Conservation (phyloP, 2,113 vertebrate genomes). For the Bubo scandiacus region DNA sequence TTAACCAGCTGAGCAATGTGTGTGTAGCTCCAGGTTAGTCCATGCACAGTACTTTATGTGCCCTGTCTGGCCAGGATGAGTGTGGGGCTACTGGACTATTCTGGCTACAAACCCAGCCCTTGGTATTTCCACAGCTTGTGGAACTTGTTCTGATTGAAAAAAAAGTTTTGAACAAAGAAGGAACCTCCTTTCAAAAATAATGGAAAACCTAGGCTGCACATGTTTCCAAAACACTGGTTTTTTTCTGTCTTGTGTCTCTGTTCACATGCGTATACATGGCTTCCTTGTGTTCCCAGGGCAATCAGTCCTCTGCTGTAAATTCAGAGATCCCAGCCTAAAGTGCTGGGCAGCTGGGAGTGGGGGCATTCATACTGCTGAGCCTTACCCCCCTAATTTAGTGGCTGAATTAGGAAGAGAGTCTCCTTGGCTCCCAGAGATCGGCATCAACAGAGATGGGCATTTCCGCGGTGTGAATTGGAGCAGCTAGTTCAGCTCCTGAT, state of each 20-base stretch:
- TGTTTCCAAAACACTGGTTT: background rate
- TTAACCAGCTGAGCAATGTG: background rate
- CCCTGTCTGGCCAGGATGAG: background rate
- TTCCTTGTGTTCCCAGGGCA: background rate
- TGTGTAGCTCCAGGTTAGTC: background rate
- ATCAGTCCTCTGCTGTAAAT: background rate
- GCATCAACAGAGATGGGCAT: background rate
- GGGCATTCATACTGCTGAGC: background rate
- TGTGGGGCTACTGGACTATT: background rate
- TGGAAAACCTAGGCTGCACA: background rate
- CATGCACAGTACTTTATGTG: fast-evolving
- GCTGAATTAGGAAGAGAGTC: background rate
- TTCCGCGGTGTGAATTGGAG: background rate
- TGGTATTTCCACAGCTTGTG: background rate
- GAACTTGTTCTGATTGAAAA: background rate
- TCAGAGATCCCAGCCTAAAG: background rate
- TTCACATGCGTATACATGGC: background rate
- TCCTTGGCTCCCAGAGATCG: background rate
- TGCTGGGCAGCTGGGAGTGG: fast-evolving
- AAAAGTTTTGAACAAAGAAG: background rate
- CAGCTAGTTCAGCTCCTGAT: background rate
- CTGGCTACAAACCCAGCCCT: background rate
- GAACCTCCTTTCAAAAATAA: background rate
- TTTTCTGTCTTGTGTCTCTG: background rate
- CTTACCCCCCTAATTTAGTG: background rate